Base-by-base conservation (phyloP, 2,888 invertebrate genomes). In the Callyntrura guangdongensis region DNA sequence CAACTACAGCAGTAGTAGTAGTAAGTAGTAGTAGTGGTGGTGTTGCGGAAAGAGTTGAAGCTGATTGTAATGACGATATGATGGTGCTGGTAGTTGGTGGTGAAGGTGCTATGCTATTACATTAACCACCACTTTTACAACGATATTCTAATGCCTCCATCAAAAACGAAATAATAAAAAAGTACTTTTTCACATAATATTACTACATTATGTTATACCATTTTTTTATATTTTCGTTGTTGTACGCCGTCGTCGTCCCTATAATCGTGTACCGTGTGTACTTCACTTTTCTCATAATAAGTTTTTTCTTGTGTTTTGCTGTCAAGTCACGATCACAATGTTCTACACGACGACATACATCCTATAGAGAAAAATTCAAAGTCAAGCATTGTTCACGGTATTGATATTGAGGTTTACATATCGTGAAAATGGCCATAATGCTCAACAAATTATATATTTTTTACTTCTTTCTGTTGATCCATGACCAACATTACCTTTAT, bases 281-380 rank as follows among this genome's bases (percentile, higher is more conserved):
- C 87, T 87, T 87, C 64, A 87, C 53, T 81, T 87, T 81, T 87
- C 81, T 88, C 69, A 88, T 82, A 83, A 74, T 85, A 85, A 72
- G 82, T 69, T 88, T 87, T 82, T 88, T 61, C 82, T 67, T 61
- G 77, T 84, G 84, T 84, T 93, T 93, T 91, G 93, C 92, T 93
- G 92, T 93, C 92, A 91, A 92, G 93, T 93, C 93, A 93, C 93
- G 93, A 93, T 91, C 91, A 74, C 84, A 89, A 77, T 89, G 83
- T 84, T 89, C 83, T 56, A 61, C 83, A 87, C 64, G 88, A 88
- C 87, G 79, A 81, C 87, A 69, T 69, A 79, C 59, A 86, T 79
- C 69, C 67, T 84, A 69, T 69, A 84, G 14, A 36, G 84, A 69
- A 67, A 69, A 69, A 59, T 45, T 64, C 67, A 36, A 64, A 83